Base-by-base conservation (phyloP, 1,140 invertebrate genomes). In the Bombus superbus region DNA sequence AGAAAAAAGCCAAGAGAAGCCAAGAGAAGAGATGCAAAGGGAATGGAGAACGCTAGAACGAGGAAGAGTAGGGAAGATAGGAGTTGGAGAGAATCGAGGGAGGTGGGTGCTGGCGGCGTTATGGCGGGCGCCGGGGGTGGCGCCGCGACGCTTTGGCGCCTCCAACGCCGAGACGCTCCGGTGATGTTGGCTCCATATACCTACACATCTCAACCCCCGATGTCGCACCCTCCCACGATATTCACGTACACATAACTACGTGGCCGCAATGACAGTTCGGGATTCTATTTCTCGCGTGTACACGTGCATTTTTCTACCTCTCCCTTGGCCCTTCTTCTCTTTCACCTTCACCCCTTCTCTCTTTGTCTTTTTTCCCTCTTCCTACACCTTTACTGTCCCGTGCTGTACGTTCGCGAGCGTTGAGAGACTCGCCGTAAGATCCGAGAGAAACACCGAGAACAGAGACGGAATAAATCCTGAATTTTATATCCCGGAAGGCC, bases 81-180 rank as follows among this genome's bases (percentile, higher is more conserved):
- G 38, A 74, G 85, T 53, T 82, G 35, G 18, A 57, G 82, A 81
- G 81, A 84, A 66, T 59, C 68, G 74, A 73, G 78, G 88, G 82
- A 71, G 82, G 75, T 83, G 86, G 85, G 83, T 76, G 66, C 84
- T 90, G 89, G 89, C 94, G 94, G 91, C 94, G 86, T 90, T 90
- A 92, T 93, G 94, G 84, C 94, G 94, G 94, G 93, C 94, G 94
- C 94, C 94, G 90, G 92, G 93, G 93, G 92, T 94, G 92, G 94
- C 94, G 94, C 93, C 94, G 93, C 94, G 94, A 95, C 94, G 92
- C 94, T 94, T 92, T 92, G 94, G 94, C 94, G 94, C 94, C 94
- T 92, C 89, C 89, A 84, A 92, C 90, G 91, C 92, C 91, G 93
- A 94, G 92, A 93, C 93, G 90, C 92, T 93, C 88, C 89, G 86